Evolutionary conservation across 2,797 vertebrate species (phyloP).

Genomic region (Xyrichtys novacula): DNA sequence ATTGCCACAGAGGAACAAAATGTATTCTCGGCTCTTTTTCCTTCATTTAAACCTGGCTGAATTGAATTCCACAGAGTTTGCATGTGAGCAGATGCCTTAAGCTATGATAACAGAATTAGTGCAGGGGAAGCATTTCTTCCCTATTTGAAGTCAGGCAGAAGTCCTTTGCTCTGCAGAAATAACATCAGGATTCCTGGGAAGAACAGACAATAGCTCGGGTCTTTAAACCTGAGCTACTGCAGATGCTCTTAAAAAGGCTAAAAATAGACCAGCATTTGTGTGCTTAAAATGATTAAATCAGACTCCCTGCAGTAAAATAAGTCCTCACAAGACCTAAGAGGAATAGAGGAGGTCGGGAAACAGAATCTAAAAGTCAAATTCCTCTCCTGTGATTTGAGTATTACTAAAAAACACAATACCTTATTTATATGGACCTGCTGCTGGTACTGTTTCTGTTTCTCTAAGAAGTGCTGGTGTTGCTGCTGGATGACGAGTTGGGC

Average conservation of each 20-base stretch:
- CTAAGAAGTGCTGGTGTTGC: conserved; percentile 98
- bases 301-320: conserved; percentile 62
- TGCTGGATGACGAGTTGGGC: conserved; percentile 98
- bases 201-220: conserved; percentile 56
- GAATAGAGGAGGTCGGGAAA: conserved; percentile 50
- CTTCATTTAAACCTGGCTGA: conserved; percentile 80
- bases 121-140: conserved; percentile 78
- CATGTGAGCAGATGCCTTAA: conserved; percentile 81
- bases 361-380: conserved; percentile 64
- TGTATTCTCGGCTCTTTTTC: conserved; percentile 79
- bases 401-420: conserved; percentile 80
- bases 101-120: conserved; percentile 85
- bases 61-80: conserved; percentile 84
- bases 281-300: conserved; percentile 70
- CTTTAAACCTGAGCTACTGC: conserved; percentile 62
- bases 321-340: conserved; percentile 48
- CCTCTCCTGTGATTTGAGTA: conserved; percentile 48
- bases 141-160: conserved; percentile 75
- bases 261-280: conserved; percentile 71
- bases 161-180: conserved; percentile 75
- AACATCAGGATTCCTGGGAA: conserved; percentile 70
- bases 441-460: conserved; percentile 99
- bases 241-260: conserved; percentile 69
- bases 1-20: conserved; percentile 87
- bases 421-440: conserved; percentile 98